Evolutionary conservation across 23 tunicate species (phyloP), one percentile per base, ranked within the genome.

Genomic region (Ascidia mentula): DNA sequence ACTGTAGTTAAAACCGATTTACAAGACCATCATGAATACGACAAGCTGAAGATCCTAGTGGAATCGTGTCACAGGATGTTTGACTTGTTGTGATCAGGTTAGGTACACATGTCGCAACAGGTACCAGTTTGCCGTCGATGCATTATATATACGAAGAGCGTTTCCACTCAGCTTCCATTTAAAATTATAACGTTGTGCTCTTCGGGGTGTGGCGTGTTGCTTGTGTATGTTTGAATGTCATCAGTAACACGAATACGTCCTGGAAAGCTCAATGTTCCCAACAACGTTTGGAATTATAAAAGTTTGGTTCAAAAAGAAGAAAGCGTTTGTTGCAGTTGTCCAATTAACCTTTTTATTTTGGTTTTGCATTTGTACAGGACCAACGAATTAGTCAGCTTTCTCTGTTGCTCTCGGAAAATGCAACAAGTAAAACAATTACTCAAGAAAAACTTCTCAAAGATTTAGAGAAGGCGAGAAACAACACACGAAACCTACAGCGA

Each of bases 191-290:
- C 65, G 28, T 6, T 53, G 13, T 37, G 34, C 69, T 69, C 26
- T 45, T 61, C 90, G 39, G 92, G 92, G 80, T 72, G 74, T 79
- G 70, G 34, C 87, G 84, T 88, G 93, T 88, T 88, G 59, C 93
- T 88, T 24, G 59, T 88, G 93, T 72, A 40, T 18, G 0, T 20
- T 15, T 30, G 22, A 40, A n/a, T 38, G 37, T 60, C 93, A 88
- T 88, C 93, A 88, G 93, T 88, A 88, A 88, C 93, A 88, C 84
- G 93, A 88, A 88, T 88, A 88, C 93, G 93, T 88, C 93, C 93
- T 84, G 87, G 93, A 82, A 18, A 40, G 83, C 71, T 28, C 22
- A 31, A 0, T 26, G 72, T 59, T 32, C 39, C n/a, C n/a, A n/a
- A n/a, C n/a, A n/a, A n/a, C n/a, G n/a, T n/a, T n/a, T n/a, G n/a